phyloP scores from a whole-genome alignment of 2,113 vertebrate genomes.

The Hyperopisus bebe region DNA sequence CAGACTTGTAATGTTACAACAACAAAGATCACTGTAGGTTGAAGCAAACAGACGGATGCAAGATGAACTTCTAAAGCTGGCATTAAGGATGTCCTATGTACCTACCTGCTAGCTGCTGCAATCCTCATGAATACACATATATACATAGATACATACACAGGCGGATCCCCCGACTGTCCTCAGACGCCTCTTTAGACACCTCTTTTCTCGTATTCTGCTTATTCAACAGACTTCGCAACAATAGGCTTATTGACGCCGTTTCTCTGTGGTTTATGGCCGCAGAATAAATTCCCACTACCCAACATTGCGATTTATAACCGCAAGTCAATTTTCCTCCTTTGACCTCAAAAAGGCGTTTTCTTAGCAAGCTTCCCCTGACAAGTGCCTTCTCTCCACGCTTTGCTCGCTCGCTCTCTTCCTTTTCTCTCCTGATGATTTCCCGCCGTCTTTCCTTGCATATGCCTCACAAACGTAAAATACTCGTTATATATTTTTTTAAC shows the following conservation, averaged over 20 bases:
- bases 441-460: neutral
- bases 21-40: neutral
- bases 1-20: neutral
- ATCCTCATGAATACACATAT: neutral
- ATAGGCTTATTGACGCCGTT: slow-evolving; percentile 6
- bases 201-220: slow-evolving; percentile 5
- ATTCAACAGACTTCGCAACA: neutral
- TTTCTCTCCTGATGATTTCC: neutral
- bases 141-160: neutral
- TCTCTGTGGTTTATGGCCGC: slow-evolving; percentile 4
- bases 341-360: slow-evolving; percentile 10
- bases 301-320: neutral
- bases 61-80: neutral
- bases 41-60: neutral
- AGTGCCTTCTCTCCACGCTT: neutral
- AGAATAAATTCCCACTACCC: slow-evolving; percentile 1
- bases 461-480: slow-evolving; percentile 1
- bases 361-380: neutral
- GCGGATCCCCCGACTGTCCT: neutral
- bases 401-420: neutral
- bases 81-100: neutral
- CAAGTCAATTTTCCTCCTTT: slow-evolving; percentile 18
- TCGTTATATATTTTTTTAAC: slow-evolving; percentile 21
- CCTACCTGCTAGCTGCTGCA: neutral
- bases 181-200: neutral